These are phyloP conservation scores for Drosophila ogumai DNA, from an alignment of 1,140 invertebrate species.

Conservation along the genomic window DNA sequence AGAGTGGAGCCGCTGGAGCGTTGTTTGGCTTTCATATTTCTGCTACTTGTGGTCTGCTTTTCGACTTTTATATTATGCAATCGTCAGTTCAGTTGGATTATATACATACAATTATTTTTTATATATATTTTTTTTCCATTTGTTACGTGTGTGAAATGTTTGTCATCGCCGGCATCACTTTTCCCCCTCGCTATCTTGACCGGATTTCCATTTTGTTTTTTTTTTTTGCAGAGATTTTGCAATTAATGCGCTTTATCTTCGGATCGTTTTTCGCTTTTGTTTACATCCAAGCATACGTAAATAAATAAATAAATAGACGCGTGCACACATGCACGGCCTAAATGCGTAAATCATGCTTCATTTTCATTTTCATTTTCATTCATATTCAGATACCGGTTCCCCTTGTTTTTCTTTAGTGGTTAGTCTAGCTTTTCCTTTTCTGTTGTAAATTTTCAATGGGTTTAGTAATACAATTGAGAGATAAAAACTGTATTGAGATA, in stretches of 20 bases:
- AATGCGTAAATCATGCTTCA: conserved; percentile 33
- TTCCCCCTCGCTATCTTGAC: conserved; percentile 15
- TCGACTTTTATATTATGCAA: conserved; percentile 26
- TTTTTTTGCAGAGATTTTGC: conserved; percentile 42
- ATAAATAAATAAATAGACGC: conserved; percentile 71
- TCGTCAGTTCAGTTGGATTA: conserved; percentile 14
- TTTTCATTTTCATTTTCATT: conserved; percentile 55
- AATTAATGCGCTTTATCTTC: conserved; percentile 75
- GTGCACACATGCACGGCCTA: conserved; percentile 17
- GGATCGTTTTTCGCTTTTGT: conserved; percentile 61
- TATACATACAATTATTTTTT: conserved; percentile 16
- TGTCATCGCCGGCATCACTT: conserved; percentile 28
- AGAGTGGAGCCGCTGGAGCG: conserved; percentile 24
- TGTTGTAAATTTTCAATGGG: not conserved
- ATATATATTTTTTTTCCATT: conserved; percentile 14
- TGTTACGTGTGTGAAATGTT: conserved; percentile 51
- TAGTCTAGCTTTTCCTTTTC: not conserved
- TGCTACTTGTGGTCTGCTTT: conserved; percentile 20
- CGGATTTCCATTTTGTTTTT: not conserved
- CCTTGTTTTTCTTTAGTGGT: not conserved
- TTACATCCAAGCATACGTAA: conserved; percentile 73
- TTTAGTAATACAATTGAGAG: not conserved
- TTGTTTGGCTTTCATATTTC: conserved; percentile 38
- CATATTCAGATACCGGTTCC: conserved; percentile 38
- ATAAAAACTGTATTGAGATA: not conserved